Evolutionary conservation across 1,140 invertebrate species (phyloP), one percentile per base, ranked within the genome.

Genomic region (Mesaphorura yosii): DNA sequence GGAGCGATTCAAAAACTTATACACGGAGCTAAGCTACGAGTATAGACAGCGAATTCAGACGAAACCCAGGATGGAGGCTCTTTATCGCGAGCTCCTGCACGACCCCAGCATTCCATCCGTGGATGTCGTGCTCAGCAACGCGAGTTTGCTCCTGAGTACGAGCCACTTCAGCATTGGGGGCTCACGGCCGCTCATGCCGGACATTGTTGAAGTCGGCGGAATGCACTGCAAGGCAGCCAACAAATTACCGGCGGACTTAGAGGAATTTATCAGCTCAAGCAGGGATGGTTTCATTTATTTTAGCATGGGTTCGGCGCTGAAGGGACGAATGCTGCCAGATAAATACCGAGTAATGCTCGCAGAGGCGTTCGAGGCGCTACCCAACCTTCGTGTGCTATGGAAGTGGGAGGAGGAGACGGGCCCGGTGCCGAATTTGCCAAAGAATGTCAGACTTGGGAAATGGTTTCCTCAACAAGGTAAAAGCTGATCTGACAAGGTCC

Each of bases 391-490:
- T 53, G 76, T 83, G 25, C 70, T 84, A 45, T 83, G 80, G 81
- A 83, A 83, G 71, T 85, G 78, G 78, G 80, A 83, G 64, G 20
- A 20, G 14, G 47, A 27, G 6, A 72, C 66, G 38, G 70, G 59
- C 29, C 7, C 14, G 27, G 39, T 52, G 27, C 27, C 38, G 19
- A 29, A 55, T 41, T 20, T 54, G 6, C 71, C 78, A 0, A 57
- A 67, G 0, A 85, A 85, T 69, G 69, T 86, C 0, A 70, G 76
- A 45, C 64, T 80, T 1, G 70, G 68, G 26, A 75, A 75, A 37
- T 85, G 83, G 82, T 65, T 83, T 2, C 82, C 81, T 0, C 82
- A 86, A 63, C 76, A 76, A 51, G 81, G 52, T 46, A 22, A 48
- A n/a, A n/a, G n/a, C n/a, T n/a, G n/a, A n/a, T n/a, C n/a, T n/a